Evolutionary conservation across 2,113 vertebrate species (phyloP).

Genomic region (Xerus inauris): DNA sequence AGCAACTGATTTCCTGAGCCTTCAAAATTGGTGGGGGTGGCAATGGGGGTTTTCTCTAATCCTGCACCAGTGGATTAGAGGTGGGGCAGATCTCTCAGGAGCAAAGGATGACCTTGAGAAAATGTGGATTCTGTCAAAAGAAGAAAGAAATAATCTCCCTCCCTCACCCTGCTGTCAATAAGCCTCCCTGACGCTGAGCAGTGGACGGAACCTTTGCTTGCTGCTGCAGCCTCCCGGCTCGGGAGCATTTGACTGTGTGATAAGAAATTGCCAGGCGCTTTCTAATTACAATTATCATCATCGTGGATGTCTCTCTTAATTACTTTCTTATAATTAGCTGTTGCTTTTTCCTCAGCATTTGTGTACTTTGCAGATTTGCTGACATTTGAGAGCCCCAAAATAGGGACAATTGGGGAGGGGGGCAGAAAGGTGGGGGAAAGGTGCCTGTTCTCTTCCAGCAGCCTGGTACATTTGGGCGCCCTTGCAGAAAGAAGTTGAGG

Average conservation of each 20-base stretch:
- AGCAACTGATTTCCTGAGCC: conserved; percentile 26
- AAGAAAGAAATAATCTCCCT: conserved; percentile 60
- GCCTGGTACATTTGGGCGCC: neutral
- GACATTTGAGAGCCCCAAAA: conserved; percentile 80
- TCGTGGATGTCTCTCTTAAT: conserved; percentile 83
- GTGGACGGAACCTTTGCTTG: neutral
- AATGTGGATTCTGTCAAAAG: conserved; percentile 32
- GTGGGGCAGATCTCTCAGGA: conserved; percentile 49
- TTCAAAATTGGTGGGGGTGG: neutral
- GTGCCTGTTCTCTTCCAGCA: neutral
- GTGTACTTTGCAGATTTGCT: conserved; percentile 79
- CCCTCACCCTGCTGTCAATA: conserved; percentile 57
- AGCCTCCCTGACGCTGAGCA: neutral
- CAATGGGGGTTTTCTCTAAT: neutral
- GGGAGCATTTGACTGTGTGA: conserved; percentile 58
- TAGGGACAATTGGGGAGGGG: conserved; percentile 70
- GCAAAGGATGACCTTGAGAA: conserved; percentile 72
- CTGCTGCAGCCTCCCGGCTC: neutral
- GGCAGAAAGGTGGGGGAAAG: neutral
- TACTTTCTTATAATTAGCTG: conserved; percentile 83
- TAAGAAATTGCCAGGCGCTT: conserved; percentile 76
- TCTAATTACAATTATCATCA: conserved; percentile 83
- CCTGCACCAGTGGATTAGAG: conserved; percentile 23
- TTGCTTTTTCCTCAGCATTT: conserved; percentile 75
- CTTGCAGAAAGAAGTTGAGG: neutral